Conservation (phyloP, 2,113 vertebrate species). For the Phalacrocorax aristotelis region DNA sequence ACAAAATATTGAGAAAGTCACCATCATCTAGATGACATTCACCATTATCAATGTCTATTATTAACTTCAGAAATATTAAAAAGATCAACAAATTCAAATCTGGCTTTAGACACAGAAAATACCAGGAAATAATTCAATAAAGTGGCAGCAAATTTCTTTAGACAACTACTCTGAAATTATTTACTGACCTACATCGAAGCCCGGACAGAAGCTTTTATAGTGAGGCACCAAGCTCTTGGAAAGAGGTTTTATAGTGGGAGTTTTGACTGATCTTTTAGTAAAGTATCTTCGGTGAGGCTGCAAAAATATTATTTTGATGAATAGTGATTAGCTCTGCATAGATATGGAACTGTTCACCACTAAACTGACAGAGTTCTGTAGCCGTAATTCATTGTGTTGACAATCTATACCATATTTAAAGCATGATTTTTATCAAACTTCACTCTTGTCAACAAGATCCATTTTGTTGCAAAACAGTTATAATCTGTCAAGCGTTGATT, state of each 20-base stretch:
- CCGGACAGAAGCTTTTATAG: neutral
- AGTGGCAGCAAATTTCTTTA: neutral
- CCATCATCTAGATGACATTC: neutral
- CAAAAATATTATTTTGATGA: neutral
- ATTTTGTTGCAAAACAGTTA: neutral
- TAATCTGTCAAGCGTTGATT: neutral
- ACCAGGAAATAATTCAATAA: neutral
- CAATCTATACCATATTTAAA: neutral
- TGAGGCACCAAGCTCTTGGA: neutral
- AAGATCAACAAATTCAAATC: neutral
- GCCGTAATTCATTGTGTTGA: neutral
- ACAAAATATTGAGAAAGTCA: neutral
- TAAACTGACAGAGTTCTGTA: neutral
- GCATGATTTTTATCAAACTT: neutral
- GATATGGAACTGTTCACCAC: neutral
- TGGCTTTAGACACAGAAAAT: neutral
- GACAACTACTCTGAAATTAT: neutral
- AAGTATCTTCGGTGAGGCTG: neutral
- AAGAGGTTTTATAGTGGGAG: neutral
- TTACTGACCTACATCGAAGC: neutral
- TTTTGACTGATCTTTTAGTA: neutral
- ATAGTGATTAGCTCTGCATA: neutral
- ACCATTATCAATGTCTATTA: neutral
- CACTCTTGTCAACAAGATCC: neutral
- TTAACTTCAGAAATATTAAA: neutral